These are phyloP conservation scores for Thymelicus acteon DNA, from an alignment of 2,888 invertebrate genomes.

Conservation along the genomic window DNA sequence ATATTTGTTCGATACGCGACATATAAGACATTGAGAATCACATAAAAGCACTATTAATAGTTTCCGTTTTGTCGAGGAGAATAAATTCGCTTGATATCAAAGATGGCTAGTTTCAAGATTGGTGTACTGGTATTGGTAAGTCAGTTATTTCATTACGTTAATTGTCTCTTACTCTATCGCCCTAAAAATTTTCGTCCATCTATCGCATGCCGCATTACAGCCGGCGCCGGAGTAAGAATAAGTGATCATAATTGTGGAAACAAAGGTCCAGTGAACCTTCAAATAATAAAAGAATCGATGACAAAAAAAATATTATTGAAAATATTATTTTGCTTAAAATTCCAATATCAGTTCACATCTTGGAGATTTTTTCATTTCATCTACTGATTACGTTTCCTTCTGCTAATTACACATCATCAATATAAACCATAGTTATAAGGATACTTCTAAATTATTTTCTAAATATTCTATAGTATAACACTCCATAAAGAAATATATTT, in stretches of 20 bases:
- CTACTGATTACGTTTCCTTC: neutral
- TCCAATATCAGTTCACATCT: too few species aligned
- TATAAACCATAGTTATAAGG: too few species aligned
- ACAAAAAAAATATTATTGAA: too few species aligned
- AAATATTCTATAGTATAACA: neutral
- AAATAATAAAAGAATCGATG: too few species aligned
- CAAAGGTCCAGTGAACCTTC: too few species aligned
- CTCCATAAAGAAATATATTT: neutral
- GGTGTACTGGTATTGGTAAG: slow-evolving; percentile 48
- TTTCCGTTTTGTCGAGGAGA: neutral
- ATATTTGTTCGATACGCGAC: slow-evolving; percentile 44
- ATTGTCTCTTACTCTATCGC: too few species aligned
- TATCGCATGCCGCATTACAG: too few species aligned
- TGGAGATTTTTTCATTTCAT: too few species aligned
- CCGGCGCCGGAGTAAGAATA: too few species aligned
- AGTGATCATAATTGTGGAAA: too few species aligned
- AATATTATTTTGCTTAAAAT: too few species aligned
- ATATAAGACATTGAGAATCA: slow-evolving; percentile 51
- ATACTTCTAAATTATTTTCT: neutral
- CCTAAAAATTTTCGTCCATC: too few species aligned
- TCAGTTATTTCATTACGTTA: neutral
- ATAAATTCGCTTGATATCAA: neutral
- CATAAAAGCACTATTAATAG: slow-evolving; percentile 5
- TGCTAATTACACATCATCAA: neutral
- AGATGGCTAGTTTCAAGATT: slow-evolving; percentile 47